Evolutionary conservation across 2,113 vertebrate species (phyloP).

Genomic region (Bufo bufo): DNA sequence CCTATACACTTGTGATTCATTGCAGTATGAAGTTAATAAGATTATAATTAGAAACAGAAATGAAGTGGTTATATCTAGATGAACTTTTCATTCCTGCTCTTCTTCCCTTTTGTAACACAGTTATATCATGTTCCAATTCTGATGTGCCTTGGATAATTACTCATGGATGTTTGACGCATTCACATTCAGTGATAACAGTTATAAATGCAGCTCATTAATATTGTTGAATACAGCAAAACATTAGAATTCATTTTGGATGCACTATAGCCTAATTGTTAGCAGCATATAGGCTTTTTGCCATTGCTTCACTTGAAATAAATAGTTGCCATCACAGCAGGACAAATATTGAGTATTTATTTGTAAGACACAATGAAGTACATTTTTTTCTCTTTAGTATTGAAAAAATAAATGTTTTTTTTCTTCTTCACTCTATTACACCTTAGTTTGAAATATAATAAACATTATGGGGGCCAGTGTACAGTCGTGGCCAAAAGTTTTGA

Average conservation of each 20-base stretch:
- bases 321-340: background rate
- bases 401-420: background rate
- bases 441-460: too few relatives aligned
- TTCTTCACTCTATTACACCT: too few relatives aligned
- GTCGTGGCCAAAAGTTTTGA: too few relatives aligned
- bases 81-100: background rate
- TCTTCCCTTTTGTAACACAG: background rate
- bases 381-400: background rate
- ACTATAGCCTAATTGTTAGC: background rate
- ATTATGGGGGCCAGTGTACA: background rate
- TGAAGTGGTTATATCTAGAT: constrained; percentile 26
- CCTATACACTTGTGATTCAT: background rate
- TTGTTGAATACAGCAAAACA: background rate
- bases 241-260: background rate
- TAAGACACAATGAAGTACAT: too few relatives aligned
- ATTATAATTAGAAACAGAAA: constrained; percentile 37
- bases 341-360: background rate
- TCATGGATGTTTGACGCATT: background rate
- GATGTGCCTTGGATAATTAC: constrained; percentile 26
- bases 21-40: constrained; percentile 16
- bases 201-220: background rate
- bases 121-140: background rate
- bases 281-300: background rate
- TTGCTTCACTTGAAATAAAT: background rate
- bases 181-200: background rate